These are phyloP conservation scores for Oikopleura vanhoeffeni DNA, from an alignment of 23 tunicate species.

Conservation along the genomic window DNA sequence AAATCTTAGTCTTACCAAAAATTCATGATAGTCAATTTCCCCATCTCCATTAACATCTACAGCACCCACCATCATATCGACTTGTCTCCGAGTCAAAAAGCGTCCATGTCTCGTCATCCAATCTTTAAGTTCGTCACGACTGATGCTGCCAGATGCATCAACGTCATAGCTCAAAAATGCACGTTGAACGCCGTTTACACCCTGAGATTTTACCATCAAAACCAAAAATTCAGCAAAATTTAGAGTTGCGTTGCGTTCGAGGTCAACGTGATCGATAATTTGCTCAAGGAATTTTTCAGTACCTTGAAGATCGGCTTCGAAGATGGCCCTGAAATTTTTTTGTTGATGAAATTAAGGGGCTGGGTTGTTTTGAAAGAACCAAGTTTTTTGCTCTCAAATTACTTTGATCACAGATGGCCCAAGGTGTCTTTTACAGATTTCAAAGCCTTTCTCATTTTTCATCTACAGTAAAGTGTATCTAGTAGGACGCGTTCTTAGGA, in stretches of 20 bases:
- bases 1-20: slow-evolving; percentile 10
- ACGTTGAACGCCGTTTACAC: slow-evolving; percentile 11
- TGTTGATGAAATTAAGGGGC: too few relatives aligned
- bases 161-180: background rate
- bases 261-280: background rate
- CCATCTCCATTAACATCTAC: slow-evolving; percentile 13
- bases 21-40: background rate
- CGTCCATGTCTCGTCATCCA: slow-evolving; percentile 9
- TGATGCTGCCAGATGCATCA: background rate
- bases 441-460: too few relatives aligned
- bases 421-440: too few relatives aligned
- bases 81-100: background rate
- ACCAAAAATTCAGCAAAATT: slow-evolving; percentile 11
- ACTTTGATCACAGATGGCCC: too few relatives aligned
- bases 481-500: too few relatives aligned
- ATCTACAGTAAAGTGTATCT: too few relatives aligned
- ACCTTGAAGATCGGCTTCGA: background rate
- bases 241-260: background rate
- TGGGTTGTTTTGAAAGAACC: too few relatives aligned
- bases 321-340: too few relatives aligned
- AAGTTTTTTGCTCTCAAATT: too few relatives aligned
- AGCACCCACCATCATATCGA: background rate
- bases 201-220: background rate
- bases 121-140: background rate
- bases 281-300: background rate